Conservation (phyloP, 92 coral and sea anemone species). For the Anthopleura xanthogrammica region DNA sequence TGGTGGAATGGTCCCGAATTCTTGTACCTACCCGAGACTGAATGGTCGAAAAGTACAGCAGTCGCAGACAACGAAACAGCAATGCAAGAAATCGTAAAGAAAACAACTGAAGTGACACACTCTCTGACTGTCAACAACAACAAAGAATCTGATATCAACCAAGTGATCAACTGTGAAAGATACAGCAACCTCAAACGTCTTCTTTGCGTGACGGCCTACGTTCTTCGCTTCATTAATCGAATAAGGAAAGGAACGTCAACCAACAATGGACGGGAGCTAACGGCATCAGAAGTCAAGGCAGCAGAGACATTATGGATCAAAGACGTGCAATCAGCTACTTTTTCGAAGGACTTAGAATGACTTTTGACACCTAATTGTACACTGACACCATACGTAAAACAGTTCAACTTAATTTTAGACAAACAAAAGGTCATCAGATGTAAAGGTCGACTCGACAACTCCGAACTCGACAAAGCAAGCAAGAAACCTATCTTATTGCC, state of each 20-base stretch:
- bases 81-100: not conserved
- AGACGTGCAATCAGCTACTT: not conserved
- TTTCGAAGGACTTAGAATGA: constrained; percentile 1
- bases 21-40: not conserved
- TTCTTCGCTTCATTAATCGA: not conserved
- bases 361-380: not conserved
- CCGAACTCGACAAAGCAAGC: constrained; percentile 28
- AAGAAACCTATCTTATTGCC: constrained; percentile 52
- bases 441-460: constrained; percentile 40
- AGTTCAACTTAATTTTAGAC: constrained; percentile 33
- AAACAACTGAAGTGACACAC: not conserved
- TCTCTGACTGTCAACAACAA: not conserved
- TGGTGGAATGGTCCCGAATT: constrained; percentile 51
- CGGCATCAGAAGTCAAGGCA: constrained; percentile 22
- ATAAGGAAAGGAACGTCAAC: constrained; percentile 2
- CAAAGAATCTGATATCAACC: not conserved
- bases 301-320: constrained; percentile 56
- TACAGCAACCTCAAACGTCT: not conserved
- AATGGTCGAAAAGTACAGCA: not conserved
- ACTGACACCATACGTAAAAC: constrained; percentile 3
- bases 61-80: not conserved
- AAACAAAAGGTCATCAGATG: constrained; percentile 31
- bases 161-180: constrained; percentile 2
- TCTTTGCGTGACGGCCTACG: constrained; percentile 25
- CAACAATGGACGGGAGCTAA: constrained; percentile 8